Base-by-base conservation (phyloP, 2,888 invertebrate species). In the Cosmorhoe ocellata region DNA sequence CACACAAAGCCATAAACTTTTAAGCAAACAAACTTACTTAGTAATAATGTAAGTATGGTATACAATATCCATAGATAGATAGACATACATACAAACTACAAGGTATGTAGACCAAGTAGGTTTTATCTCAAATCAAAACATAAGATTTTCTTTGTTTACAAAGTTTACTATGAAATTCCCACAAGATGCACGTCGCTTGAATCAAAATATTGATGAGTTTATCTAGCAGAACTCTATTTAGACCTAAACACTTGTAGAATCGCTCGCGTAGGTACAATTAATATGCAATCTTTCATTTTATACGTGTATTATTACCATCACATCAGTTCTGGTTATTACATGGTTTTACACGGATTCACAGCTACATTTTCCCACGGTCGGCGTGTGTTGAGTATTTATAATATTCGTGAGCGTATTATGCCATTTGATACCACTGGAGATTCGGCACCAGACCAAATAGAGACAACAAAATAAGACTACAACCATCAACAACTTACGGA, bases 401-500 rank as follows among this genome's bases (percentile, higher is more conserved):
- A 31, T 53, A 58, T 39, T 49, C 43, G 50, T 51, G 30, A 52
- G 55, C 62, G 61, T 69, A 72, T 68, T 69, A 67, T 65, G 79
- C 76, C 63, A 82, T 69, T 68, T 71, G 82, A 83, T 74, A 82
- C 79, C 76, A 62, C 77, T 76, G 74, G 69, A 80, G 63, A 61
- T 59, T 63, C 67, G 71, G 77, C 76, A 72, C 78, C 79, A 70
- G 66, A 67, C 88, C 83, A 86, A 88, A 85, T 88, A 84, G 80
- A 88, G 86, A 71, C 79, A 83, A 79, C 73, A 72, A 78, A 76
- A 75, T 78, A 79, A 65, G 66, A 67, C 69, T 60, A 74, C 68
- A 65, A 74, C 67, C 62, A 55, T 61, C 66, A 56, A 51, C 49
- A 42, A 33, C 43, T 50, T 63, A 70, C 69, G 84, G 75, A 89